Evolutionary conservation across 1,140 invertebrate species (phyloP).

Genomic region (Uloborus diversus): DNA sequence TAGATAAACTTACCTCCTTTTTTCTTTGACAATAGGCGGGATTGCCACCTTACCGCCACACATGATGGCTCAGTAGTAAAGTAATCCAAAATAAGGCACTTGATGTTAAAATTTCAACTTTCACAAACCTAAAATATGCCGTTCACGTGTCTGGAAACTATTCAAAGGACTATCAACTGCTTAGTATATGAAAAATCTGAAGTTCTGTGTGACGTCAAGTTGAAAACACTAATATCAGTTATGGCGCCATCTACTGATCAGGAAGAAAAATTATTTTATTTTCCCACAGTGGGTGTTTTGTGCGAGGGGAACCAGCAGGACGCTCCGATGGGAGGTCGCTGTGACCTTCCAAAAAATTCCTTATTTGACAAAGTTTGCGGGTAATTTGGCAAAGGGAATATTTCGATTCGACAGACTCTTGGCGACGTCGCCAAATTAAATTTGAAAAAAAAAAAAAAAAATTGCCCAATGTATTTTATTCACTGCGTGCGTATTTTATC

Average conservation of each 20-base stretch:
- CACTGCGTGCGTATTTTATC: no score
- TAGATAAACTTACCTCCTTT: conserved; percentile 43
- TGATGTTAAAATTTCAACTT: not conserved
- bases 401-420: no score
- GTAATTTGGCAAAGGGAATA: no score
- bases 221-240: not conserved
- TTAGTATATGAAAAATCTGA: not conserved
- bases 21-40: conserved; percentile 48
- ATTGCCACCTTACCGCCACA: conserved; percentile 46
- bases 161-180: conserved; percentile 3
- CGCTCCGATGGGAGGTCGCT: no score
- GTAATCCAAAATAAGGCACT: conserved; percentile 21
- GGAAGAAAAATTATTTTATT: not conserved
- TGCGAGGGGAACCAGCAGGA: no score
- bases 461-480: no score
- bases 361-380: no score
- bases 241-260: not conserved
- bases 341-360: no score
- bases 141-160: conserved; percentile 43
- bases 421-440: no score
- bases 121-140: not conserved
- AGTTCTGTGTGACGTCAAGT: not conserved
- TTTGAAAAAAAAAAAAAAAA: no score
- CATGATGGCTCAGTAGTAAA: conserved; percentile 17
- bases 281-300: no score